Evolutionary conservation across 2,888 invertebrate species (phyloP), one percentile per base, ranked within the genome.

Genomic region (Muscina levida): DNA sequence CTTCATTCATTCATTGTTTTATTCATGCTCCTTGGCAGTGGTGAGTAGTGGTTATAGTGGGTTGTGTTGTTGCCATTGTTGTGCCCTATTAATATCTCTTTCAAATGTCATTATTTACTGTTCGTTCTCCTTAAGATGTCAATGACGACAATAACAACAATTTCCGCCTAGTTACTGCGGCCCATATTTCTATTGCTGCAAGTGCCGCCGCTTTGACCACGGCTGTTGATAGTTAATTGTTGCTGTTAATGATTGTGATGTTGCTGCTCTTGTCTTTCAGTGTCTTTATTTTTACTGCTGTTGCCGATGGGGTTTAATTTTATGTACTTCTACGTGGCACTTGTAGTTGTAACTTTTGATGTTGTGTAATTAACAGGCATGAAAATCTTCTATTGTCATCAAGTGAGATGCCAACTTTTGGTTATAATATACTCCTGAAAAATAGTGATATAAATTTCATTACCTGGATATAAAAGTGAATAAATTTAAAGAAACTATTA

Each of bases 81-180:
- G 48, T 5, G n/a, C n/a, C 17, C 19, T 48, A 48, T 48, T 48
- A 48, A 48, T 19, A 48, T 48, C 48, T 48, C 48, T 48, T 17
- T 19, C 19, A 48, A 48, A 19, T 5, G 48, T 48, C 17, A 48
- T 48, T 17, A 48, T 48, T 48, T 48, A 48, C 48, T 48, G 48
- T 8, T 44, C 10, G 42, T 48, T 17, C 19, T 48, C 6, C 48
- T 48, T 48, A 48, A 48, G 48, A 48, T 48, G 48, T 19, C 48
- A 48, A 48, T 48, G 48, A 48, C 15, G 19, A 4, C 15, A 15
- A 48, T 17, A 19, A 17, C 48, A 17, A 48, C 19, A 48, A 48
- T 19, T 15, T n/a, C 46, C 6, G 1, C 15, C 46, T 15, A 15
- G n/a, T 46, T n/a, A 46, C n/a, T 46, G 46, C 4, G n/a, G 46